Conservation (phyloP, 2,113 vertebrate species). For the Perognathus longimembris region DNA sequence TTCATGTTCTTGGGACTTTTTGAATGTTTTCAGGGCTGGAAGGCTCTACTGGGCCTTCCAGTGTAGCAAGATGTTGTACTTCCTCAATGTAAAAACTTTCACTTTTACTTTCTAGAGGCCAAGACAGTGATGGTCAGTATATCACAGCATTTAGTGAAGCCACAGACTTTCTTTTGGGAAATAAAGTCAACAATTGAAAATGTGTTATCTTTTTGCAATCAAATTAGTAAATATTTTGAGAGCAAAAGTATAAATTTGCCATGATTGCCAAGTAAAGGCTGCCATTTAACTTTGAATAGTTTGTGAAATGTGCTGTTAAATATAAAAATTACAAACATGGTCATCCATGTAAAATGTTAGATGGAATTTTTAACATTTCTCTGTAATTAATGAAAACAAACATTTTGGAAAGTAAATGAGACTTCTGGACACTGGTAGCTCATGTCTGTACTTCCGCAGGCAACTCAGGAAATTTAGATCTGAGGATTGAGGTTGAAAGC, state of each 20-base stretch:
- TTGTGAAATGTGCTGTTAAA: slow-evolving; percentile 19
- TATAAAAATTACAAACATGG: background rate
- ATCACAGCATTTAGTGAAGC: background rate
- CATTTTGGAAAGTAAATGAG: background rate
- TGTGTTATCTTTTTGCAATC: background rate
- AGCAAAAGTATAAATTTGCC: background rate
- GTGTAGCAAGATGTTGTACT: background rate
- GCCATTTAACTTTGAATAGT: slow-evolving; percentile 28
- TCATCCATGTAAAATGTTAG: background rate
- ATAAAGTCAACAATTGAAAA: background rate
- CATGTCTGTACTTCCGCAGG: too few species aligned
- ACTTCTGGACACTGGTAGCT: background rate
- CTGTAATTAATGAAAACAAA: background rate
- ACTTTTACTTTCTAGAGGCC: background rate
- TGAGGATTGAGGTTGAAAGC: too few species aligned
- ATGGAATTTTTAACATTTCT: slow-evolving; percentile 15
- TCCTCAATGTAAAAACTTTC: background rate
- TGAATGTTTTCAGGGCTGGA: too few species aligned
- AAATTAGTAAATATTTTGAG: background rate
- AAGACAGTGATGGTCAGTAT: background rate
- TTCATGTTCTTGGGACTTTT: background rate
- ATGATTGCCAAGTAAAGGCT: background rate
- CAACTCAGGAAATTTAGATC: too few species aligned
- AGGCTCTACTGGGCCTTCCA: background rate
- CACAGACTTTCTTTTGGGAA: background rate